Evolutionary conservation across 1,140 invertebrate species (phyloP).

Genomic region (Hormaphis cornu): DNA sequence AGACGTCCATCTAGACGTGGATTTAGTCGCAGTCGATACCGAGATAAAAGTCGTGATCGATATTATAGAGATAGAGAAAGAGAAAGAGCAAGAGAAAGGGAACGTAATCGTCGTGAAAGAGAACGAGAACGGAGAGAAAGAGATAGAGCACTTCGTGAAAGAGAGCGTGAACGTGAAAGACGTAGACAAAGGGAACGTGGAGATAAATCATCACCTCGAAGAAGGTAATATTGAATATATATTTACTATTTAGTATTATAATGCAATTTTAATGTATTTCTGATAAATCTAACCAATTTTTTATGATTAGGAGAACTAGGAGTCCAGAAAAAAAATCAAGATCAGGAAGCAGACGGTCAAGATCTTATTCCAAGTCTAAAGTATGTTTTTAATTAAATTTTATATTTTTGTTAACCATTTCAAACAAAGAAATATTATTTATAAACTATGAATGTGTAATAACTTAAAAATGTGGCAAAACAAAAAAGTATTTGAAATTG

Average conservation of each 20-base stretch:
- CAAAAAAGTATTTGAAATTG: too few species aligned
- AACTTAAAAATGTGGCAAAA: too few species aligned
- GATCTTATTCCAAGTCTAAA: conserved; percentile 10
- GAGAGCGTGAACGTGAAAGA: conserved; percentile 34
- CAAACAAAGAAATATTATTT: too few species aligned
- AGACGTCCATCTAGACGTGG: conserved; percentile 42
- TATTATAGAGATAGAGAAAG: conserved; percentile 40
- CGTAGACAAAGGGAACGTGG: conserved; percentile 35
- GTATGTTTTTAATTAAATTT: conserved; percentile 10
- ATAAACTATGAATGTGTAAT: too few species aligned
- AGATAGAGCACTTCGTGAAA: conserved; percentile 35
- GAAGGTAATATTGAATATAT: conserved; percentile 25
- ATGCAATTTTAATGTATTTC: not conserved
- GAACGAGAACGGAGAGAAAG: conserved; percentile 43
- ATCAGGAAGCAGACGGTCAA: conserved; percentile 20
- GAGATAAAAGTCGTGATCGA: conserved; percentile 40
- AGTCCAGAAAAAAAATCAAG: conserved; percentile 38
- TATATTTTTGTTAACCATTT: too few species aligned
- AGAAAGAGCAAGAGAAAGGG: conserved; percentile 40
- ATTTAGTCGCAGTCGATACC: conserved; percentile 34
- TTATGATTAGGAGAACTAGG: conserved; percentile 40
- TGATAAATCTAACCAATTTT: not conserved
- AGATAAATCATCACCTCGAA: conserved; percentile 34
- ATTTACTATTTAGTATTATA: not conserved
- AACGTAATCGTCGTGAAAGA: conserved; percentile 45